phyloP scores from a whole-genome alignment of 2,797 vertebrate species.

The Enteromius mattozi region DNA sequence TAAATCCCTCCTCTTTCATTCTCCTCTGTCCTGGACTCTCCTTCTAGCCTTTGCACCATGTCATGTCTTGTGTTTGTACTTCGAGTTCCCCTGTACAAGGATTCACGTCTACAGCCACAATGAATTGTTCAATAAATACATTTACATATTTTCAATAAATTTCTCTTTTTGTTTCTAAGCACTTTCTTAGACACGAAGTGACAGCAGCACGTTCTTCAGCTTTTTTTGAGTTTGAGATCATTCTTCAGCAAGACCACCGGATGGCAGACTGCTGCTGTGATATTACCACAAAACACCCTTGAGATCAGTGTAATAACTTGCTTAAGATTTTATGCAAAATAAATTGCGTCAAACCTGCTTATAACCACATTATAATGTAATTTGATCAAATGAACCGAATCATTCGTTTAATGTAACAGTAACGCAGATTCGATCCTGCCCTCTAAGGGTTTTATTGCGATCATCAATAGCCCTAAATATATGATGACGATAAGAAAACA shows the following conservation, averaged over 20 bases:
- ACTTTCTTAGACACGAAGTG: background rate
- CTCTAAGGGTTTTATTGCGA: background rate
- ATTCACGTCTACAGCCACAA: constrained; percentile 19
- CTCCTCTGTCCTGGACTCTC: constrained; percentile 3
- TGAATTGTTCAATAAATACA: constrained; percentile 52
- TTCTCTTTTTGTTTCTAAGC: background rate
- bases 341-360: constrained; percentile 13
- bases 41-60: constrained; percentile 31
- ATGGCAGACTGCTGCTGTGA: constrained; percentile 56
- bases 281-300: background rate
- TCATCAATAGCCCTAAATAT: constrained; percentile 52
- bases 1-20: constrained; percentile 45
- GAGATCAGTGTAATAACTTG: constrained; percentile 8
- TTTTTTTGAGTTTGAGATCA: background rate
- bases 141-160: constrained; percentile 47
- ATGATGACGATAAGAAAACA: constrained; percentile 54
- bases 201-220: background rate
- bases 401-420: background rate
- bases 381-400: background rate
- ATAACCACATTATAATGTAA: background rate
- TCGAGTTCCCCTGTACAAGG: constrained; percentile 37
- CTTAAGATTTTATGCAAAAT: constrained; percentile 20
- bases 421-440: background rate
- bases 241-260: constrained; percentile 51
- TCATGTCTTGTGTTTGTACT: constrained; percentile 12